phyloP scores from a whole-genome alignment of 2,113 vertebrate genomes.

The Taxidea taxus region DNA sequence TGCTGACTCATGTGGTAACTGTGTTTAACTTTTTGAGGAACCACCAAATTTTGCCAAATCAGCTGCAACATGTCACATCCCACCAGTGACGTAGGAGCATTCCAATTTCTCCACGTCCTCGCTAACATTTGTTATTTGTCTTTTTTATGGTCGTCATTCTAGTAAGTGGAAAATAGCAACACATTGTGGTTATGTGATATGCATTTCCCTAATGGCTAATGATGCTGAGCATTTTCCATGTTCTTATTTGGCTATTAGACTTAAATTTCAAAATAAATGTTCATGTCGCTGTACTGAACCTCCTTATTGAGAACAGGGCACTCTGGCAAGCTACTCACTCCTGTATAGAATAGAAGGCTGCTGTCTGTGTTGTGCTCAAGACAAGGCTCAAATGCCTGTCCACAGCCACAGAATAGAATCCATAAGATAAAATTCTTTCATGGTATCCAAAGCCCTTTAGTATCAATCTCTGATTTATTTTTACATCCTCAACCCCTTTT shows the following conservation, averaged over 20 bases:
- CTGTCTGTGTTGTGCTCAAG: neutral
- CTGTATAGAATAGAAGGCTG: neutral
- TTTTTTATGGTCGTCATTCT: neutral
- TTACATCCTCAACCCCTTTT: neutral
- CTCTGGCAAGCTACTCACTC: neutral
- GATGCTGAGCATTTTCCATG: neutral
- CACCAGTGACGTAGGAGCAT: neutral
- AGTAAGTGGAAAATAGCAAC: neutral
- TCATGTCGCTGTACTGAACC: neutral
- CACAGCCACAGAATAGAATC: neutral
- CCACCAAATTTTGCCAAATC: neutral
- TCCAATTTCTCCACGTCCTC: neutral
- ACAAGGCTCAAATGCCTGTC: neutral
- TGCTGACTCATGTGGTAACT: neutral
- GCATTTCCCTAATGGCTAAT: neutral
- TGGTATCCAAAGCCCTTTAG: neutral
- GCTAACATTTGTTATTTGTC: neutral
- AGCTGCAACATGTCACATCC: neutral
- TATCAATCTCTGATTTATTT: neutral
- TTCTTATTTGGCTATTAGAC: neutral
- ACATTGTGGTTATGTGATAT: neutral
- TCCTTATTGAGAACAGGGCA: neutral
- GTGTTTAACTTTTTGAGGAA: neutral
- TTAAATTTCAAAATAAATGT: slow-evolving; percentile 6
- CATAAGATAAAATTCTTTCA: neutral